Percentiles rank a stretch among this genome's conserved stretches.
Evolutionary conservation across 2,797 vertebrate genomes (phyloP).

Genomic region (Myotis vivesi): DNA sequence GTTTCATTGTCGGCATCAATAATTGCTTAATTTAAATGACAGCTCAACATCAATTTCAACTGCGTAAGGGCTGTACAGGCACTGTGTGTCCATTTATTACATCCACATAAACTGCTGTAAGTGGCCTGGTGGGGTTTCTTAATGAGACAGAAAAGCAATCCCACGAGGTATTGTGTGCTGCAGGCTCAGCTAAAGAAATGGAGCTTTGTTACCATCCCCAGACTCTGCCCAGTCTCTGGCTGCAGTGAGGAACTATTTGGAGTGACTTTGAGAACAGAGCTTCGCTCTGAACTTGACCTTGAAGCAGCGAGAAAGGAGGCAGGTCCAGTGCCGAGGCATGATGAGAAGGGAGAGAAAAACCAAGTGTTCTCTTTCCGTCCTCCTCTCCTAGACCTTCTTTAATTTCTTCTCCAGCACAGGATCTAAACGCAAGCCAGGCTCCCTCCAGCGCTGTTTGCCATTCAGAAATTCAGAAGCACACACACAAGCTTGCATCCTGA

Average conservation of each 20-base stretch:
- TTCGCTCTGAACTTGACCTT: background rate
- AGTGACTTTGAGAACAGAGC: background rate
- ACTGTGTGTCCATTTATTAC: background rate
- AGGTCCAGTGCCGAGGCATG: background rate
- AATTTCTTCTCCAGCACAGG: background rate
- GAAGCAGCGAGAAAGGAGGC: background rate
- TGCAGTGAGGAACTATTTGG: background rate
- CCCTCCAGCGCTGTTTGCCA: background rate
- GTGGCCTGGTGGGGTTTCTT: background rate
- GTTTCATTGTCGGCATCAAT: background rate
- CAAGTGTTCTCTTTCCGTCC: background rate
- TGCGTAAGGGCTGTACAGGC: background rate
- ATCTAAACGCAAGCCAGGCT: background rate
- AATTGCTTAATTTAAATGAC: background rate
- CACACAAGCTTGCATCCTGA: background rate
- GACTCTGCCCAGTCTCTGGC: background rate
- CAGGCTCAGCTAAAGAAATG: background rate
- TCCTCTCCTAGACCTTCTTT: background rate
- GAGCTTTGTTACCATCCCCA: background rate
- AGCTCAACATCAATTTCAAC: background rate
- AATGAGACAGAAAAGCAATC: background rate
- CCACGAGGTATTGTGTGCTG: background rate
- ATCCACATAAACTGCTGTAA: background rate
- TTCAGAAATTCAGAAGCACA: background rate
- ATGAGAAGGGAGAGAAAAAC: background rate